A percentile compares a stretch with the other conserved stretches of the same genome.
Conservation (phyloP, 2,797 vertebrate genomes). For the Eospalax fontanierii region DNA sequence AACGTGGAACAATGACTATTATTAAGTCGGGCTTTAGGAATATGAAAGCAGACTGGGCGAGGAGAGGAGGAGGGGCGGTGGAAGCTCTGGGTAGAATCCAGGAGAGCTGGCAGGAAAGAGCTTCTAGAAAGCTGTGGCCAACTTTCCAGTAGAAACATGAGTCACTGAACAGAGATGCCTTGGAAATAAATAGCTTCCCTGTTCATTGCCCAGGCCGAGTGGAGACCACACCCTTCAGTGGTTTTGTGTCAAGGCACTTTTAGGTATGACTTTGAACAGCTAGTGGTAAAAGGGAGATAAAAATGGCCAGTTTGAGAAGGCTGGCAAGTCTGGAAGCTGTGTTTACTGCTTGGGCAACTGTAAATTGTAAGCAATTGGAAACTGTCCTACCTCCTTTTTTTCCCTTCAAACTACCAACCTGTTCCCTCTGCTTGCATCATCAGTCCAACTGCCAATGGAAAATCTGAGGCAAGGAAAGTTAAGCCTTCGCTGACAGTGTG, state of each 20-base stretch:
- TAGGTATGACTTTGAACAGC: conserved; percentile 90
- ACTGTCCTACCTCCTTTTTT: conserved; percentile 68
- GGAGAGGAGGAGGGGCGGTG: conserved; percentile 83
- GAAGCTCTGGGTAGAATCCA: conserved; percentile 92
- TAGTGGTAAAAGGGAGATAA: conserved; percentile 88
- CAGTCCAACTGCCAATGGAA: conserved; percentile 72
- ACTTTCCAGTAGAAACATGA: conserved; percentile 99
- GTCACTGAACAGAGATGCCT: conserved; percentile 96
- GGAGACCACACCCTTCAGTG: conserved; percentile 96
- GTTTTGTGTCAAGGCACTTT: conserved; percentile 93
- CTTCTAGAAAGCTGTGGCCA: conserved; percentile 92
- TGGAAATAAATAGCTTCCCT: conserved; percentile 98
- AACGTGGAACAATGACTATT: conserved; percentile 92
- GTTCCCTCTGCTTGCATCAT: conserved; percentile 77
- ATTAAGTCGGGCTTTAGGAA: conserved; percentile 89
- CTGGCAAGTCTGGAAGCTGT: conserved; percentile 90
- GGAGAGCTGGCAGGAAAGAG: conserved; percentile 91
- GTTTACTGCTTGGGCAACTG: conserved; percentile 92
- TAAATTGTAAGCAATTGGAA: conserved; percentile 91
- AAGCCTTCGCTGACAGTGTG: background rate
- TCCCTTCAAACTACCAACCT: conserved; percentile 78
- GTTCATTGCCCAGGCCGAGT: conserved; percentile 91
- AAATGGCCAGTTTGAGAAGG: conserved; percentile 91
- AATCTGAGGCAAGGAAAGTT: conserved; percentile 60
- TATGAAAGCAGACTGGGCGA: conserved; percentile 84